These are phyloP conservation scores for Barnardius zonarius DNA, from an alignment of 2,113 vertebrate genomes.

Conservation along the genomic window DNA sequence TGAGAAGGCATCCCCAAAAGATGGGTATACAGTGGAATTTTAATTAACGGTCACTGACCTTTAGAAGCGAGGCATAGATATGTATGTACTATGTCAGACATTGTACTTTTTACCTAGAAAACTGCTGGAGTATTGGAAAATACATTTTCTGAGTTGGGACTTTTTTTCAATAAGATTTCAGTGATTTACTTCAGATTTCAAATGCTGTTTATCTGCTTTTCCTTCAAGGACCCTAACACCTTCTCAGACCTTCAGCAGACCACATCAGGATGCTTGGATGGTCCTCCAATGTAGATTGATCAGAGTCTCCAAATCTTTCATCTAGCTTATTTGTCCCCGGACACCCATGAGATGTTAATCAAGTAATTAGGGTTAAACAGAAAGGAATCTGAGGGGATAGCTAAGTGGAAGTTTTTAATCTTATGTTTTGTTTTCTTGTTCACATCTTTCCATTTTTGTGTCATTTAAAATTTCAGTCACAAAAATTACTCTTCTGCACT, in stretches of 20 bases:
- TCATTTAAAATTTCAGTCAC: not conserved
- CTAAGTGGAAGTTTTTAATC: not conserved
- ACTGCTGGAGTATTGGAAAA: not conserved
- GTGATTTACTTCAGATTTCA: not conserved
- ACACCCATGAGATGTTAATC: not conserved
- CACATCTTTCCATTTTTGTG: not conserved
- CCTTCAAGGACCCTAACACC: not conserved
- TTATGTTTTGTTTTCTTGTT: not conserved
- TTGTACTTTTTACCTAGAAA: not conserved
- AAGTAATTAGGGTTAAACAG: not conserved
- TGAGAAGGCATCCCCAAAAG: not conserved
- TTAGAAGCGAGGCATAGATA: not conserved
- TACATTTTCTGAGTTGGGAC: not conserved
- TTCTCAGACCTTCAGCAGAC: not conserved
- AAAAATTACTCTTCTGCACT: not conserved
- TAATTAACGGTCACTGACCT: not conserved
- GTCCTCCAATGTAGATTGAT: not conserved
- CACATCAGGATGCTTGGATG: not conserved
- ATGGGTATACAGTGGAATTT: not conserved
- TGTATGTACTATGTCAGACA: not conserved
- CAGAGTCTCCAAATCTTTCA: not conserved
- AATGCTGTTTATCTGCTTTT: not conserved
- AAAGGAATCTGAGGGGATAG: not conserved
- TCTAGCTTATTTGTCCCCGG: not conserved
- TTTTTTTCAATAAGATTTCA: not conserved